A percentile compares a stretch with the other conserved stretches of the same genome.
Conservation (phyloP, 2,888 invertebrate species). For the Tetrapedia diversipes region DNA sequence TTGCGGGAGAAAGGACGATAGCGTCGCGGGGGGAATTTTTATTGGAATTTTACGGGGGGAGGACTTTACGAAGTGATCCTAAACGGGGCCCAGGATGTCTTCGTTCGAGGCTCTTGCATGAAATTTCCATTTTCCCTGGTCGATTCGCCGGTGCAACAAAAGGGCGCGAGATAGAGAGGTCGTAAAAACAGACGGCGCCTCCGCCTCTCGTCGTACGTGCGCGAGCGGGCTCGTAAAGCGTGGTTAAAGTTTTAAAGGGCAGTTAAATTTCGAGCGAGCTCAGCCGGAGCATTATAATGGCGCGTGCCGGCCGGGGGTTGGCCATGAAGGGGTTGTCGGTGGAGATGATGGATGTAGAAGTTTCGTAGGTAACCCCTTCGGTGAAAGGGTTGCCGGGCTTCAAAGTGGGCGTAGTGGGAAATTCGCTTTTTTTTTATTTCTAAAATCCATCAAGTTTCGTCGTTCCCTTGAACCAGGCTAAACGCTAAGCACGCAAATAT, state of each 20-base stretch:
- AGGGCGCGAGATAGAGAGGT: constrained; percentile 63
- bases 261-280: constrained; percentile 80
- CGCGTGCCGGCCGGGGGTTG: constrained; percentile 75
- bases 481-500: too few species aligned
- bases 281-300: constrained; percentile 75
- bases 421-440: constrained; percentile 17
- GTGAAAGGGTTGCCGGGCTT: constrained; percentile 55
- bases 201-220: constrained; percentile 36
- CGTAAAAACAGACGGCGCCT: constrained; percentile 66
- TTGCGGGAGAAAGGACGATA: background rate
- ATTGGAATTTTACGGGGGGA: constrained; percentile 8
- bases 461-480: too few species aligned
- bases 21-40: constrained; percentile 11
- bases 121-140: constrained; percentile 63
- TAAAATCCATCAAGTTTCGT: too few species aligned
- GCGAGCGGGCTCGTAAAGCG: constrained; percentile 67
- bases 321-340: constrained; percentile 49
- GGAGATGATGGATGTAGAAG: constrained; percentile 80
- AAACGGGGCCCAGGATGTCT: background rate
- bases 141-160: constrained; percentile 61
- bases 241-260: constrained; percentile 77
- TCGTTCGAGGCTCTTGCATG: constrained; percentile 38
- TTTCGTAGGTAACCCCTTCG: constrained; percentile 75
- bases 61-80: constrained; percentile 43
- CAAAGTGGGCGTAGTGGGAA: constrained; percentile 75